Evolutionary conservation across 2,113 vertebrate genomes (phyloP).

Genomic region (Amphiprion percula): DNA sequence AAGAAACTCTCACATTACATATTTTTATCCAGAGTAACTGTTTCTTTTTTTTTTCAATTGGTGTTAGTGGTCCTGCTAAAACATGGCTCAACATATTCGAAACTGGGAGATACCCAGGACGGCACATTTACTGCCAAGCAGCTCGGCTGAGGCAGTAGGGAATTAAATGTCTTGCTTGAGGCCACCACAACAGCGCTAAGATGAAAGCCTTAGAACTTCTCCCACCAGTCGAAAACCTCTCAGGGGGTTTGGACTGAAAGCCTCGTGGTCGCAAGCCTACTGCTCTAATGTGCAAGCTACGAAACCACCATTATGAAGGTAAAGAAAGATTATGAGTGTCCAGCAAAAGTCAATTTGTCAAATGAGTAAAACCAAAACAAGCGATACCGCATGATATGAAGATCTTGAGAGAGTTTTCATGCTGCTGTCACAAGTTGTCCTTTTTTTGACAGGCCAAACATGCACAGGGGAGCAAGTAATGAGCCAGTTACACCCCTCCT

Average conservation of each 20-base stretch:
- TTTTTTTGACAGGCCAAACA: conserved; percentile 17
- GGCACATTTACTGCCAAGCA: background rate
- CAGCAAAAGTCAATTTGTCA: background rate
- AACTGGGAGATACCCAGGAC: background rate
- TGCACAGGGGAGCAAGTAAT: conserved; percentile 38
- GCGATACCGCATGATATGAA: background rate
- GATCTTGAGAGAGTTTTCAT: conserved; percentile 8
- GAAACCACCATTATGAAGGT: background rate
- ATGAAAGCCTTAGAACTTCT: conserved; percentile 30
- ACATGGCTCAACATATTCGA: background rate
- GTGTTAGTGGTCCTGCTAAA: background rate
- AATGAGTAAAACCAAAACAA: background rate
- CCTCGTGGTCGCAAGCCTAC: conserved; percentile 11
- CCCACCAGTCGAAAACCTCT: conserved; percentile 23
- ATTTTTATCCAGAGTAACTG: background rate
- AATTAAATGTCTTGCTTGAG: conserved; percentile 6
- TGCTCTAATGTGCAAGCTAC: background rate
- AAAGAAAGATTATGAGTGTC: background rate
- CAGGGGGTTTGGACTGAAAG: conserved; percentile 8
- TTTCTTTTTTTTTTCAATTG: background rate
- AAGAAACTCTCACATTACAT: background rate
- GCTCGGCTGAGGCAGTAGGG: background rate
- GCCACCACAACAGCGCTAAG: conserved; percentile 1
- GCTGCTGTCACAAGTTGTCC: background rate
- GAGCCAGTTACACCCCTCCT: conserved; percentile 23